Base-by-base conservation (phyloP, 2,888 invertebrate species). In the Tipula confusa region DNA sequence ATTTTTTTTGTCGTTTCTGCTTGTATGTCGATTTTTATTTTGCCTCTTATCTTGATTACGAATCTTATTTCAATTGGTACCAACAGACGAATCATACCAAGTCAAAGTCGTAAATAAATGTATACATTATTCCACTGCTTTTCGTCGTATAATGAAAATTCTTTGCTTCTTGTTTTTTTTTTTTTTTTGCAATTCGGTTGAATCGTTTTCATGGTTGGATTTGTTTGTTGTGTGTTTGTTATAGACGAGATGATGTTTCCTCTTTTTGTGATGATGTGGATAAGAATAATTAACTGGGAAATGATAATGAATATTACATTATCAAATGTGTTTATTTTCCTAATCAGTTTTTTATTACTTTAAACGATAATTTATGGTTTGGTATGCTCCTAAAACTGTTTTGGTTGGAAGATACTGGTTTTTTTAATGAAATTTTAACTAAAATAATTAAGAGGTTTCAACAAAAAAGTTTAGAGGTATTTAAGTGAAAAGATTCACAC, bases 31-130 rank as follows among this genome's bases (percentile, higher is more conserved):
- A n/a, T n/a, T 64, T 64, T 64, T 24, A 24, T 64, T 64, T 64
- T 64, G 9, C 9, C 64, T 64, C 64, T 64, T 64, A 24, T 64
- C 64, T 64, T 64, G 64, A 64, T 64, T 64, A 64, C 18, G 64
- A 64, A 64, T 64, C 64, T 64, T 64, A 64, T 64, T 64, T 64
- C 64, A 64, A 64, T 64, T 64, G 64, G 64, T 24, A 64, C 18
- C 2, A 2, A 48, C 24, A 24, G 24, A 64, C 13, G 24, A 64
- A 24, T 64, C 64, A 24, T 64, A 64, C 64, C n/a, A 24, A 64
- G 24, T 64, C 24, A 24, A 64, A 64, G 64, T 64, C 18, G 64
- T 64, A 64, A 64, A 64, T 24, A n/a, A n/a, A n/a, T n/a, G n/a
- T n/a, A 24, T 64, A 24, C 64, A 64, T 64, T 15, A 36, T 36